phyloP scores from a whole-genome alignment of 2,888 invertebrate genomes.

The Scaptodrosophila latifasciaeformis region DNA sequence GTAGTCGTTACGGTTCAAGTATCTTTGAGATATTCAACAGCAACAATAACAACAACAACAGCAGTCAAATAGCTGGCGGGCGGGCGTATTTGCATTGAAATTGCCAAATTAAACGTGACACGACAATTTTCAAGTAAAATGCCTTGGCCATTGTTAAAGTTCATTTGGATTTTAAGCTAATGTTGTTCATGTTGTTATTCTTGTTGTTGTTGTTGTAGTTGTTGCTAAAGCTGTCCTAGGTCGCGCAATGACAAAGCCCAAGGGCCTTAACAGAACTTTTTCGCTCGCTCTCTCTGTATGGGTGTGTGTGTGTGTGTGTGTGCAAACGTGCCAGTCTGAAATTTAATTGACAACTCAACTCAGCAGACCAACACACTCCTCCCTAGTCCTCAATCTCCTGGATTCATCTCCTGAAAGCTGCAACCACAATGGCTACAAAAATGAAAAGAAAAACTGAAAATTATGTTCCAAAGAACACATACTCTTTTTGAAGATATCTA shows the following conservation, averaged over 20 bases:
- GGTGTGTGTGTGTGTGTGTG: constrained; percentile 9
- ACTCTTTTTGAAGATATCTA: no score
- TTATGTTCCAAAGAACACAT: no score
- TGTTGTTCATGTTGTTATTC: constrained; percentile 12
- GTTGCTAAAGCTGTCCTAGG: constrained; percentile 25
- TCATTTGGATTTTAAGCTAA: no score
- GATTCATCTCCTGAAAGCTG: neutral
- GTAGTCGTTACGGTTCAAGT: constrained; percentile 16
- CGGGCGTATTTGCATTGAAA: constrained; percentile 63
- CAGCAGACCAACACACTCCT: no score
- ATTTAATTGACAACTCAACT: constrained; percentile 53
- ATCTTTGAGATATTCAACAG: constrained; percentile 38
- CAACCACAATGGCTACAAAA: neutral
- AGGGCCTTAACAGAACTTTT: constrained; percentile 53
- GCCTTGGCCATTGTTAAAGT: constrained; percentile 8
- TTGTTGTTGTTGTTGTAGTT: constrained; percentile 6
- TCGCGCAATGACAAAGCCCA: constrained; percentile 52
- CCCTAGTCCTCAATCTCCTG: no score
- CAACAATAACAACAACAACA: no score
- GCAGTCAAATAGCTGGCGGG: no score
- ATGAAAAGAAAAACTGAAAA: no score
- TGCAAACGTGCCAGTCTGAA: constrained; percentile 19
- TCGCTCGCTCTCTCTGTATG: no score
- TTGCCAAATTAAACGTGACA: constrained; percentile 72
- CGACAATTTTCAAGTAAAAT: constrained; percentile 70